Evolutionary conservation across 2,113 vertebrate species (phyloP), one percentile per base, ranked within the genome.

Genomic region (Calidris pygmaea): DNA sequence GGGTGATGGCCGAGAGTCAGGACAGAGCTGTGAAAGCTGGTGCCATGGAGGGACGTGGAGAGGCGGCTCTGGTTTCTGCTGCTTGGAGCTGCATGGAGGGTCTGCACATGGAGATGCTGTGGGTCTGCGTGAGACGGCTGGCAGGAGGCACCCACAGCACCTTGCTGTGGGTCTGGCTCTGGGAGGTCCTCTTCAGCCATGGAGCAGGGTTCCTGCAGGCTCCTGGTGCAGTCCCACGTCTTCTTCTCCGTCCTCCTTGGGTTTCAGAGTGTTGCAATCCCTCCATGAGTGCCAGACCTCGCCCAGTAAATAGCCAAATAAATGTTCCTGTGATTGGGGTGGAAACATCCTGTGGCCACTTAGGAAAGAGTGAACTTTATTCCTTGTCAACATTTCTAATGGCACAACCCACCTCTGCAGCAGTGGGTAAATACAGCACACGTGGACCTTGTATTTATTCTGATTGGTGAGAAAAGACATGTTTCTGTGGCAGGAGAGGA

Each of bases 291-390:
- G 81, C 95, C 94, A 93, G 90, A 74, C 78, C 91, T 95, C 87
- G 0, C 93, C 95, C 95, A 82, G 77, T 63, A 43, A 87, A 73
- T 20, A 89, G 90, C 79, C 93, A 87, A 84, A 92, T 62, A 76
- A 96, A 90, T 41, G 83, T 81, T 94, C 90, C 78, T 5, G 11
- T 94, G 96, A 56, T 47, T 56, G 95, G 95, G 96, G 95, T 86
- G 94, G 97, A 92, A 97, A 95, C 84, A 21, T 92, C 86, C 81
- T 93, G 83, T 70, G 89, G 90, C 92, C 87, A 79, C 88, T 94
- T 87, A 94, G 90, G 89, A 77, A 92, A 66, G 78, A 93, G 84
- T 83, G 95, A 96, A 96, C 96, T 97, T 97, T 96, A 95, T 95
- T 96, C 96, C 89, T 22, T 94, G 87, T 91, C 82, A 85, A 89